These are phyloP conservation scores for Pegoplata infirma DNA, from an alignment of 2,888 invertebrate genomes.

Conservation along the genomic window DNA sequence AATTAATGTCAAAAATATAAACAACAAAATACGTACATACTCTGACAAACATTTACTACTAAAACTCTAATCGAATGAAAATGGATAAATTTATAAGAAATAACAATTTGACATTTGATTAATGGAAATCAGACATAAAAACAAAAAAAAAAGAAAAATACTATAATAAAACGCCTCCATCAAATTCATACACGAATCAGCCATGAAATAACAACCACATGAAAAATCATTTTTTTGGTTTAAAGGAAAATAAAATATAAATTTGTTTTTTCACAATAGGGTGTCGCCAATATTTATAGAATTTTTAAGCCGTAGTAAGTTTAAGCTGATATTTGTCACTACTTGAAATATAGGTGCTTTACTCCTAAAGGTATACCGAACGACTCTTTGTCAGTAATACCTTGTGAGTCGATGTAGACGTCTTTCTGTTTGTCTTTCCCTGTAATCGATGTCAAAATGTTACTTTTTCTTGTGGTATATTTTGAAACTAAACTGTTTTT, in stretches of 20 bases:
- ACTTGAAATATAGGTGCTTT: too few relatives aligned
- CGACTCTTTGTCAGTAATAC: too few relatives aligned
- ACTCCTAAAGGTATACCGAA: too few relatives aligned
- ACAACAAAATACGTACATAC: not conserved
- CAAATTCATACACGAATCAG: not conserved
- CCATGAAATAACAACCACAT: too few relatives aligned
- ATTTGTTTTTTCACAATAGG: not conserved
- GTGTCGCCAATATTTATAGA: too few relatives aligned
- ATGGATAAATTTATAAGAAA: slow-evolving; percentile 36
- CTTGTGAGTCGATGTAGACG: too few relatives aligned
- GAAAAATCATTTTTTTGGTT: not conserved
- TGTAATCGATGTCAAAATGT: too few relatives aligned
- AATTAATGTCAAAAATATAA: slow-evolving; percentile 49
- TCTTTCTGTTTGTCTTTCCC: too few relatives aligned
- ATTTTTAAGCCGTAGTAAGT: too few relatives aligned
- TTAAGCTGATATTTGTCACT: too few relatives aligned
- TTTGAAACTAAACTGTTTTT: too few relatives aligned
- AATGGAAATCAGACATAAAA: slow-evolving; percentile 51
- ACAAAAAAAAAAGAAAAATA: slow-evolving; percentile 4
- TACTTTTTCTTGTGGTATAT: too few relatives aligned
- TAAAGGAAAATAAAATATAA: not conserved
- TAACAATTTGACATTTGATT: slow-evolving; percentile 59
- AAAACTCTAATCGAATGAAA: slow-evolving; percentile 25
- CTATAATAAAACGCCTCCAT: not conserved
- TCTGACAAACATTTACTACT: not conserved